These are phyloP conservation scores for Brachypteracias leptosomus DNA, from an alignment of 2,113 vertebrate genomes.

Conservation along the genomic window DNA sequence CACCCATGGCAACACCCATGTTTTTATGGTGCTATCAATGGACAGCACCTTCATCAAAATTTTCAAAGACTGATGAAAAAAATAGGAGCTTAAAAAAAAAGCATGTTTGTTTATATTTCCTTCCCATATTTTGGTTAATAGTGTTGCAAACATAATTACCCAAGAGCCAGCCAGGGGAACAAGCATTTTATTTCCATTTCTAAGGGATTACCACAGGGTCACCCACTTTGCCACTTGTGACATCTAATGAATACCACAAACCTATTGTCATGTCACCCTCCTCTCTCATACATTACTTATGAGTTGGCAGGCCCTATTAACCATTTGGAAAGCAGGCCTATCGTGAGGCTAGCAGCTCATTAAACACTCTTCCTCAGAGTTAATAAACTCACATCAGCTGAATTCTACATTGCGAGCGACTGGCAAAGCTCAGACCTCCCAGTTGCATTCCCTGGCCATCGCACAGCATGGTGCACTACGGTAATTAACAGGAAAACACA, in stretches of 20 bases:
- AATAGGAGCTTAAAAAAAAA: not conserved
- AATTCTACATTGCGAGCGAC: slow-evolving; percentile 7
- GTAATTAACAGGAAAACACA: slow-evolving; percentile 4
- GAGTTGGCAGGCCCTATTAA: not conserved
- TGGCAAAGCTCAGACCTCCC: slow-evolving; percentile 34
- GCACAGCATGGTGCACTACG: not conserved
- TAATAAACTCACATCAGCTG: slow-evolving; percentile 14
- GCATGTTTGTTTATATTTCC: not conserved
- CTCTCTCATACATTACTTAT: not conserved
- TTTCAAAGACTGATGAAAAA: not conserved
- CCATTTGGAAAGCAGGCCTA: slow-evolving; percentile 9
- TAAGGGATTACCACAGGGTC: not conserved
- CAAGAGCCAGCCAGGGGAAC: not conserved
- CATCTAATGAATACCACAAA: not conserved
- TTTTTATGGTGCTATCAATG: not conserved
- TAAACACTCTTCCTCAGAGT: slow-evolving; percentile 35
- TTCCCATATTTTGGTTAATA: not conserved
- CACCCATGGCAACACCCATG: not conserved
- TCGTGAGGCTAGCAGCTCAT: not conserved
- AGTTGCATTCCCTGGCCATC: slow-evolving; percentile 35
- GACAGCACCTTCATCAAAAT: not conserved
- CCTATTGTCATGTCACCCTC: not conserved
- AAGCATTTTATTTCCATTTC: not conserved
- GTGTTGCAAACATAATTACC: not conserved
- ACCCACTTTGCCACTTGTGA: not conserved